phyloP scores from a whole-genome alignment of 2,113 vertebrate species.

The Pterocles burchelli region DNA sequence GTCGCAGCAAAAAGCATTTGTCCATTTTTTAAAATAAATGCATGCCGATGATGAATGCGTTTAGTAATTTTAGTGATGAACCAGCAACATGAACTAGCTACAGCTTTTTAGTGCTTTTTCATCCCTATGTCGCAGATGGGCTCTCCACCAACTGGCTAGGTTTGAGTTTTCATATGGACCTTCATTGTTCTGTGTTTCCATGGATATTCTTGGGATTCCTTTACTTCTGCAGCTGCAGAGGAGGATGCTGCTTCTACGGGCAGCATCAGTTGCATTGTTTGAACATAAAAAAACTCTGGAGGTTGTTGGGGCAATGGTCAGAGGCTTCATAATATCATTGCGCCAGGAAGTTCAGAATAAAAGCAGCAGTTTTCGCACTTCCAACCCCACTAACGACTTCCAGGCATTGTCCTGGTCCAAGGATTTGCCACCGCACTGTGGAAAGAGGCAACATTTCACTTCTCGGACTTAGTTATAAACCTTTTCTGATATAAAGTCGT shows the following conservation, averaged over 20 bases:
- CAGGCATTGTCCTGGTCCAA: not conserved
- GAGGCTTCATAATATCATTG: fast-evolving
- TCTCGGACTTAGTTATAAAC: not conserved
- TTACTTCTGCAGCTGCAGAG: not conserved
- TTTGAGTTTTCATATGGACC: not conserved
- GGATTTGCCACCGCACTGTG: not conserved
- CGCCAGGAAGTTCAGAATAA: not conserved
- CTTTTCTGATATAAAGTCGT: not conserved
- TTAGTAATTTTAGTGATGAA: constrained; percentile 49
- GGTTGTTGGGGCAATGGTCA: not conserved
- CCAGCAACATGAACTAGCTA: not conserved
- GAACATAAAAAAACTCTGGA: not conserved
- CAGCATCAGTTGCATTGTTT: not conserved
- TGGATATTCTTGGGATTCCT: not conserved
- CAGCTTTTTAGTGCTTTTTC: not conserved
- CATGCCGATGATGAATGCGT: constrained; percentile 2
- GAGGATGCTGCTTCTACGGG: not conserved
- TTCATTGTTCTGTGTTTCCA: not conserved
- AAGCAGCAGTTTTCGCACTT: not conserved
- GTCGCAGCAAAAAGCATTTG: constrained; percentile 49
- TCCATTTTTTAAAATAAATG: constrained; percentile 61
- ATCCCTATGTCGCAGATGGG: not conserved
- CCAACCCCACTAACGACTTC: not conserved
- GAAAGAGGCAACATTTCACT: not conserved
- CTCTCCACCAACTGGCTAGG: not conserved